These are phyloP conservation scores for Neogale vison DNA, from an alignment of 2,113 vertebrate species.

Conservation along the genomic window DNA sequence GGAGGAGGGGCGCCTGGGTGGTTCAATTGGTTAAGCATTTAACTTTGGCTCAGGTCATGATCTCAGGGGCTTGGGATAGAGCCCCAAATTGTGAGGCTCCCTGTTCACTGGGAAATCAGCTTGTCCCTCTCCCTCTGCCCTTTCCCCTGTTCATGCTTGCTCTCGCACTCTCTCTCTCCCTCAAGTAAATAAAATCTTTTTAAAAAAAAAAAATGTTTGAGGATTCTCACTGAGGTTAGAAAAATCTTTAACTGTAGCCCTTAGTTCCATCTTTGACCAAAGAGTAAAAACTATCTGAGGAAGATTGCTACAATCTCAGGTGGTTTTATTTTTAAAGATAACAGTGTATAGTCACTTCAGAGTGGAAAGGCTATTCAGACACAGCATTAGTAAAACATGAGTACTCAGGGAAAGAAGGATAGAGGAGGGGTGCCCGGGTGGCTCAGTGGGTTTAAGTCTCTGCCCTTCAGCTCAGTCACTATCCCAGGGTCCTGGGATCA, in stretches of 20 bases:
- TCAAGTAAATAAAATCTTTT: not conserved
- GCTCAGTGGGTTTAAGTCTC: too few species aligned
- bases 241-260: not conserved
- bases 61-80: not conserved
- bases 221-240: not conserved
- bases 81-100: not conserved
- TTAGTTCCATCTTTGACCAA: not conserved
- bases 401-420: not conserved
- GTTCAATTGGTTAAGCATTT: not conserved
- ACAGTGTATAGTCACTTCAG: not conserved
- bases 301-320: not conserved
- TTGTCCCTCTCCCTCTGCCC: not conserved
- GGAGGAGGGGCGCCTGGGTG: not conserved
- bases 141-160: not conserved
- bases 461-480: too few species aligned
- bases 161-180: not conserved
- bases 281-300: not conserved
- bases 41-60: not conserved
- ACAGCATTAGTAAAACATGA: not conserved
- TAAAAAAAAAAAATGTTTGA: not conserved
- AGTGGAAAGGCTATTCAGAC: not conserved
- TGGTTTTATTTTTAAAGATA: not conserved
- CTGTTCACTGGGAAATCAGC: not conserved
- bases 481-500: too few species aligned
- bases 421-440: not conserved